Percentiles rank a stretch among this genome's conserved stretches.
These are phyloP conservation scores for Mustelus asterias DNA, from an alignment of 2,113 vertebrate species.

Conservation along the genomic window DNA sequence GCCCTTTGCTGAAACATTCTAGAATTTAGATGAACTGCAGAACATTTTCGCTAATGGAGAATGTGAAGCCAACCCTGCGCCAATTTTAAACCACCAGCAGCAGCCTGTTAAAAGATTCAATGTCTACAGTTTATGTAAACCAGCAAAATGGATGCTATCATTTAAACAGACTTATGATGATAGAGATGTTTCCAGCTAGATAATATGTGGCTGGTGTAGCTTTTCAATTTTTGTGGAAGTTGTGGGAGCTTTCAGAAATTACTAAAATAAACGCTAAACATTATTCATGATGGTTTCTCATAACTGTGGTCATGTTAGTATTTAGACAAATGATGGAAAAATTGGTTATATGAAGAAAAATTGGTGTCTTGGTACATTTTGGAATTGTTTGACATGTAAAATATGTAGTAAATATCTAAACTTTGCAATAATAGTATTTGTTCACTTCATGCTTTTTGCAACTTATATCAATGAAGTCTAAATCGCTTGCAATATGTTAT, in stretches of 20 bases:
- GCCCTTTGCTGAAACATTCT: not conserved
- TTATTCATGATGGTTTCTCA: not conserved
- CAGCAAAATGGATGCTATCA: not conserved
- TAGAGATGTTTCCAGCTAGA: not conserved
- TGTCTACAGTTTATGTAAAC: not conserved
- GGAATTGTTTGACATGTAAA: not conserved
- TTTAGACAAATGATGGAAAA: not conserved
- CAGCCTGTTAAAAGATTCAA: not conserved
- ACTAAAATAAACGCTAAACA: not conserved
- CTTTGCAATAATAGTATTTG: not conserved
- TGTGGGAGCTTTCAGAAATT: not conserved
- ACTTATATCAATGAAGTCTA: not conserved
- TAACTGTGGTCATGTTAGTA: not conserved
- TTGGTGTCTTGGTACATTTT: not conserved
- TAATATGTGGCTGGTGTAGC: not conserved
- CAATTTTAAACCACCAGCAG: not conserved
- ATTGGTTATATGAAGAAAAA: not conserved
- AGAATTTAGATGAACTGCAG: not conserved
- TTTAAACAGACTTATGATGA: not conserved
- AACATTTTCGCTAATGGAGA: not conserved
- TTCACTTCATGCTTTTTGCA: not conserved
- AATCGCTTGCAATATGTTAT: not conserved
- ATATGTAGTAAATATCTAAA: not conserved
- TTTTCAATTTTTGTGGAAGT: not conserved
- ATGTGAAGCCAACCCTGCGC: not conserved